phyloP scores from a whole-genome alignment of 2,797 vertebrate genomes.

The Crocodylus rhombifer region DNA sequence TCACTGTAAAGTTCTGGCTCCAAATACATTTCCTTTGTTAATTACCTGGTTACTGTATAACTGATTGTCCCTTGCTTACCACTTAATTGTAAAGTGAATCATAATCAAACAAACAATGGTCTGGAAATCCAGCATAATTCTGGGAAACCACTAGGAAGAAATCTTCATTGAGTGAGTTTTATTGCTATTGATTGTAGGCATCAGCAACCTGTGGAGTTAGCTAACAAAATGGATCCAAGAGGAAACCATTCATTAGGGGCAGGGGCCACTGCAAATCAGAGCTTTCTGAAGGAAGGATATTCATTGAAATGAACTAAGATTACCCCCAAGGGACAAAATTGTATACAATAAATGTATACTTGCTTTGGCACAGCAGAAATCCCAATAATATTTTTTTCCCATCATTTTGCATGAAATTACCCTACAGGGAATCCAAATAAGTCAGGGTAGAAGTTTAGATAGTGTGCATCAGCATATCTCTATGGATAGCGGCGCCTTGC shows the following conservation, averaged over 20 bases:
- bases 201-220: background rate
- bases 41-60: fast-evolving
- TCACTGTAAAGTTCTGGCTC: fast-evolving
- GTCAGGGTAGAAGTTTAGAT: background rate
- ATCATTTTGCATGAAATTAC: background rate
- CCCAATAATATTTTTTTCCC: background rate
- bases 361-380: fast-evolving
- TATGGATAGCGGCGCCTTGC: background rate
- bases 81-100: fast-evolving
- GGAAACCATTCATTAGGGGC: fast-evolving
- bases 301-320: fast-evolving
- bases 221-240: background rate
- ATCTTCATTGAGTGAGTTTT: background rate
- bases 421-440: background rate
- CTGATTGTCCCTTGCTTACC: fast-evolving
- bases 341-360: fast-evolving
- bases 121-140: background rate
- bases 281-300: fast-evolving
- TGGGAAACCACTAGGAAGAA: background rate
- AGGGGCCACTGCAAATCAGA: background rate
- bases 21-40: background rate
- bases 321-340: fast-evolving
- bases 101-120: background rate
- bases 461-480: background rate
- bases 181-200: fast-evolving